phyloP scores from a whole-genome alignment of 2,797 vertebrate species.

The Lophotriccus pileatus region DNA sequence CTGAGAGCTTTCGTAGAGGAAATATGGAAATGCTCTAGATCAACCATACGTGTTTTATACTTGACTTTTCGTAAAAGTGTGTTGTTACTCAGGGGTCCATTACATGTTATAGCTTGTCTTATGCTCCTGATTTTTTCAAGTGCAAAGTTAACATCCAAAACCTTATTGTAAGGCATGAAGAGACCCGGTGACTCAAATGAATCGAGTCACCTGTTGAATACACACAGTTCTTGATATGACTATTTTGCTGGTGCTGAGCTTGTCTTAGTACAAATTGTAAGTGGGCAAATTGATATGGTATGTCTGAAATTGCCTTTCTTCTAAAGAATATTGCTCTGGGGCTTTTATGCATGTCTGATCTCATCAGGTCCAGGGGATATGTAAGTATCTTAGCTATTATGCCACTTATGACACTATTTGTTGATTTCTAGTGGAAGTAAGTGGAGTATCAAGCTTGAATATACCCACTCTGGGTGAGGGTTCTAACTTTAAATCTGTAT shows the following conservation, averaged over 20 bases:
- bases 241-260: neutral
- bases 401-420: neutral
- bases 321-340: constrained; percentile 30
- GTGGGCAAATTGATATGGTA: constrained; percentile 17
- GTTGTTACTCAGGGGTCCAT: neutral
- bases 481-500: neutral
- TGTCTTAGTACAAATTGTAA: neutral
- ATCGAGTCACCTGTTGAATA: neutral
- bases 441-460: neutral
- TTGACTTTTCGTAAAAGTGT: neutral
- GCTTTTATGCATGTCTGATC: constrained; percentile 56
- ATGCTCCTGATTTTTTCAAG: neutral
- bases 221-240: neutral
- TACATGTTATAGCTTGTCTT: neutral
- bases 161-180: neutral
- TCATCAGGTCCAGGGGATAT: constrained; percentile 16
- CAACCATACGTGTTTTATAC: neutral
- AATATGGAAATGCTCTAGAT: neutral
- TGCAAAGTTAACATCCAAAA: neutral
- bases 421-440: constrained; percentile 37
- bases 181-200: neutral
- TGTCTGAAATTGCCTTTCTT: constrained; percentile 45
- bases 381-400: constrained; percentile 2
- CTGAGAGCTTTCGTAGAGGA: neutral
- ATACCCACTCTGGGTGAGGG: neutral